A percentile compares a stretch with the other conserved stretches of the same genome.
These are phyloP conservation scores for Lamprotornis superbus DNA, from an alignment of 2,113 vertebrate genomes.

Conservation along the genomic window DNA sequence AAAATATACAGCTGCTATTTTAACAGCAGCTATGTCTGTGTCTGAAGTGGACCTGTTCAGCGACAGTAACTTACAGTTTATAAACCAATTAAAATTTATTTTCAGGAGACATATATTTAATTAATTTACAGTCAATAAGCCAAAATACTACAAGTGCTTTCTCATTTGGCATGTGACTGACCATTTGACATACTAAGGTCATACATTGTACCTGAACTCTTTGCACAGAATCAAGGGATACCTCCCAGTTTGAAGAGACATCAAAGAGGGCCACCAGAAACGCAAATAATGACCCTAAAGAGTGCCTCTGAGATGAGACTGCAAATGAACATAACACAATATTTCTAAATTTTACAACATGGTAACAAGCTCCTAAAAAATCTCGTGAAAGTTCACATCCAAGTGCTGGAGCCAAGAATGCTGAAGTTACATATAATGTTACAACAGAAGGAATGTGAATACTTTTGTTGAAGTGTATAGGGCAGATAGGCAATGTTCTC, in stretches of 20 bases:
- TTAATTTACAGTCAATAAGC: neutral
- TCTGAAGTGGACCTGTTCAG: neutral
- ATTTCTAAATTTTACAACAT: neutral
- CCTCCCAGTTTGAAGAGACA: neutral
- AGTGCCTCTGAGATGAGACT: neutral
- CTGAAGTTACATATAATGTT: neutral
- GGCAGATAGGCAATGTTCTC: neutral
- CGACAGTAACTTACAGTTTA: neutral
- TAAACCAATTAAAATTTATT: neutral
- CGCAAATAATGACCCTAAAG: neutral
- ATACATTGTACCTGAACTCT: neutral
- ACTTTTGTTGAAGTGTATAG: neutral
- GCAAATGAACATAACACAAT: neutral
- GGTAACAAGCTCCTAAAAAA: neutral
- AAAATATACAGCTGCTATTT: slow-evolving; percentile 49
- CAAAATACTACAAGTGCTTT: neutral
- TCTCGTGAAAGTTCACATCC: neutral
- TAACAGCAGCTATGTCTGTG: neutral
- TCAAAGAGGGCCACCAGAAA: neutral
- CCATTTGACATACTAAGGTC: neutral
- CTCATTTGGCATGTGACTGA: neutral
- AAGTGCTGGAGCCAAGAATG: neutral
- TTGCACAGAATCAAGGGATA: neutral
- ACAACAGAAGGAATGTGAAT: neutral
- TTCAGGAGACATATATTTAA: neutral